Conservation (phyloP, 2,888 invertebrate genomes). For the Drosophila cyrtoloma region DNA sequence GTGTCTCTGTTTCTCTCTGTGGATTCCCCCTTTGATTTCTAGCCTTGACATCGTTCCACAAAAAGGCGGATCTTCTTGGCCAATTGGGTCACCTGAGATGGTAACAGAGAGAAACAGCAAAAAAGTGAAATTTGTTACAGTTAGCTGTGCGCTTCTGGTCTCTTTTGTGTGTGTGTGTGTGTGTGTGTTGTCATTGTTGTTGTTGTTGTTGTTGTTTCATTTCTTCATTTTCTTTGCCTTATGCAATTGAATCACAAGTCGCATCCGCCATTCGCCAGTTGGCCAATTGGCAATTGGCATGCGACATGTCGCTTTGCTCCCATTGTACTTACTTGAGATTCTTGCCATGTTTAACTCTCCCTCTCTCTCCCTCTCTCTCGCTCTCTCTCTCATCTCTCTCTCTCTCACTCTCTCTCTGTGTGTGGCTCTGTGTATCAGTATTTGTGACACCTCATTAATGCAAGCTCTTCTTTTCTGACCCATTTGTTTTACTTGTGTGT, state of each 20-base stretch:
- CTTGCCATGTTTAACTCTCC: conserved; percentile 30
- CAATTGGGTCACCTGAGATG: conserved; percentile 64
- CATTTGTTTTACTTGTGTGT: conserved; percentile 18
- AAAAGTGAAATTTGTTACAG: conserved; percentile 80
- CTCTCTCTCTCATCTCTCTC: background rate
- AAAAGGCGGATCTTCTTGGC: conserved; percentile 66
- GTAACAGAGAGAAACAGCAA: conserved; percentile 20
- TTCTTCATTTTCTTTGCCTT: conserved; percentile 47
- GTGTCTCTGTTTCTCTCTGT: background rate
- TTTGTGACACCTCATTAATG: conserved; percentile 53
- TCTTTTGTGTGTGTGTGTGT: conserved; percentile 11
- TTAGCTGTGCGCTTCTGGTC: conserved; percentile 37
- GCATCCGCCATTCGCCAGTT: conserved; percentile 67
- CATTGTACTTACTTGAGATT: conserved; percentile 60
- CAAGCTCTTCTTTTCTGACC: conserved; percentile 38
- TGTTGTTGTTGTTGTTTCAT: conserved; percentile 9
- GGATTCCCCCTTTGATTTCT: conserved; percentile 52
- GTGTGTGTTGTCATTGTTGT: conserved; percentile 7
- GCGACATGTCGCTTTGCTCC: conserved; percentile 62
- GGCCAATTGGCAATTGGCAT: conserved; percentile 58
- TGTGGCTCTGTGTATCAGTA: background rate
- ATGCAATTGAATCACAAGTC: conserved; percentile 71
- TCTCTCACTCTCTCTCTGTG: too few species aligned
- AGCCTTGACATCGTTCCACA: conserved; percentile 72
- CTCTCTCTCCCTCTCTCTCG: too few species aligned